Percentiles rank a stretch among this genome's conserved stretches.
Conservation (phyloP, 2,113 vertebrate genomes). For the Nansenia antarctica region DNA sequence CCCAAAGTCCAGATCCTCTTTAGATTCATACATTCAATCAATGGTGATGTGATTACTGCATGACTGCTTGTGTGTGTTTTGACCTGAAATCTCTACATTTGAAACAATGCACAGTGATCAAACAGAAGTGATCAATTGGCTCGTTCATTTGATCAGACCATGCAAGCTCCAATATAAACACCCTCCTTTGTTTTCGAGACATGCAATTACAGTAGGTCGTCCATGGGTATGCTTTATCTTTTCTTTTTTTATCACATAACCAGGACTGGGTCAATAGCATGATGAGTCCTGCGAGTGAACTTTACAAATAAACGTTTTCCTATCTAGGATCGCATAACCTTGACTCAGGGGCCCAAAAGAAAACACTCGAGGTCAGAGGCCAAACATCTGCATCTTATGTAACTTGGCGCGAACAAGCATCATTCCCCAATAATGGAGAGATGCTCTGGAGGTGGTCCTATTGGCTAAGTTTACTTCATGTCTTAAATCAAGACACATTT, state of each 20-base stretch:
- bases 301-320: conserved; percentile 21
- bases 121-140: neutral
- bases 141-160: neutral
- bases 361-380: conserved; percentile 21
- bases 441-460: no score
- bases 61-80: neutral
- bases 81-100: neutral
- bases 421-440: neutral
- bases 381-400: conserved; percentile 67
- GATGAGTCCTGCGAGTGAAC: neutral
- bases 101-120: neutral
- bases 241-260: conserved; percentile 1
- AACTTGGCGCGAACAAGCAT: conserved; percentile 38
- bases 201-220: neutral
- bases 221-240: neutral
- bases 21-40: neutral
- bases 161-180: neutral
- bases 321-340: conserved; percentile 40
- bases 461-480: no score
- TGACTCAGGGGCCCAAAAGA: conserved; percentile 27
- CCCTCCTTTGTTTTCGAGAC: neutral
- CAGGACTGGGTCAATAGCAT: neutral
- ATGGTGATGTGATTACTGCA: neutral
- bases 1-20: conserved; percentile 3
- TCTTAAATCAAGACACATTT: no score